Percentiles rank a stretch among this genome's conserved stretches.
Evolutionary conservation across 35 echinoderm and acorn worm species (phyloP).

Genomic region (Stichopus chloronotus): DNA sequence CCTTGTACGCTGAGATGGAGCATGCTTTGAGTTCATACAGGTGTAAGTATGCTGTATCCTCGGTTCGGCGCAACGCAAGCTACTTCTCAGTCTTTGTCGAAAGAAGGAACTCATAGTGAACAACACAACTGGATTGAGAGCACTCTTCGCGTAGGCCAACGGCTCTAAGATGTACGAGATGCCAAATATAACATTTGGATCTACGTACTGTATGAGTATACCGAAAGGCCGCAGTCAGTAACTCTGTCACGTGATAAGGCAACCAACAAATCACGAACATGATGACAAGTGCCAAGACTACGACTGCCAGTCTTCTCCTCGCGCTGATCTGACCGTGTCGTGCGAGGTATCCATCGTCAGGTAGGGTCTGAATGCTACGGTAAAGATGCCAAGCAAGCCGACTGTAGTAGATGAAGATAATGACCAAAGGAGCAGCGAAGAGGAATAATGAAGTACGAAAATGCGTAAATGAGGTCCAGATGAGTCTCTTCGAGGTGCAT

Average conservation of each 20-base stretch:
- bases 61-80: constrained; percentile 17
- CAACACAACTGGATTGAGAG: constrained; percentile 39
- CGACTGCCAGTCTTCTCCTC: constrained; percentile 22
- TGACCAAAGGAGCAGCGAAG: constrained; percentile 34
- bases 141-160: constrained; percentile 32
- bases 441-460: constrained; percentile 26
- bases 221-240: not conserved
- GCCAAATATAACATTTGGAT: constrained; percentile 32
- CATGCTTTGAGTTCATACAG: constrained; percentile 56
- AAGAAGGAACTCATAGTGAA: constrained; percentile 57
- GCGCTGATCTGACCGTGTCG: constrained; percentile 40
- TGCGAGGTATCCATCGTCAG: constrained; percentile 56
- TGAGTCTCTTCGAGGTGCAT: constrained; percentile 38
- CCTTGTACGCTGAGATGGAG: constrained; percentile 33
- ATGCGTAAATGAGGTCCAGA: constrained; percentile 40
- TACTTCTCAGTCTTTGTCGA: constrained; percentile 27
- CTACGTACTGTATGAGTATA: not conserved
- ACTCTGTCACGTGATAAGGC: constrained; percentile 22
- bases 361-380: constrained; percentile 46
- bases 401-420: constrained; percentile 60
- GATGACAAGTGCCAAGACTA: constrained; percentile 53
- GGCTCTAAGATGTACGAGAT: constrained; percentile 17
- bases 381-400: constrained; percentile 51
- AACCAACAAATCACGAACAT: constrained; percentile 48
- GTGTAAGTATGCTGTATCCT: constrained; percentile 1